Conservation (phyloP, 2,888 invertebrate genomes). For the Serrognathus titanus region DNA sequence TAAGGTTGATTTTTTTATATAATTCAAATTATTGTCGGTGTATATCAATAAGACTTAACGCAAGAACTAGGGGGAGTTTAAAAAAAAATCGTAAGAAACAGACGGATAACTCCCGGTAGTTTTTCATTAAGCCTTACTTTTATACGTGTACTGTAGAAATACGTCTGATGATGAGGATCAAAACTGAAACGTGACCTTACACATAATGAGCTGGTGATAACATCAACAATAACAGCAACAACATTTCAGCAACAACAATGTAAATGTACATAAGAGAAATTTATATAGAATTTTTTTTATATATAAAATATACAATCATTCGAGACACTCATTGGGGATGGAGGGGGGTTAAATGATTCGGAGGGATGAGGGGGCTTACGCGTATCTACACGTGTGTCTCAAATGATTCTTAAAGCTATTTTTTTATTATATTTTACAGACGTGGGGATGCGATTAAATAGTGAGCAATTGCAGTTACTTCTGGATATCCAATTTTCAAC, state of each 20-base stretch:
- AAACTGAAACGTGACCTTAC: neutral
- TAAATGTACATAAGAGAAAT: conserved; percentile 33
- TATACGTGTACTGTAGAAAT: conserved; percentile 4
- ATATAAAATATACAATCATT: conserved; percentile 5
- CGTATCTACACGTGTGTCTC: neutral
- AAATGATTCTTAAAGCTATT: conserved; percentile 11
- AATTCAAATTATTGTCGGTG: too few species aligned
- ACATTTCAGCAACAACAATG: conserved; percentile 48
- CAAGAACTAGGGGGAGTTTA: too few species aligned
- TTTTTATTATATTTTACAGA: conserved; percentile 3
- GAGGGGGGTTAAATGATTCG: neutral
- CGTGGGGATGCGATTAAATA: neutral
- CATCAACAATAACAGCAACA: conserved; percentile 50
- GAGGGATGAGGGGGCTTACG: neutral
- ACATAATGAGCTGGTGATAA: conserved; percentile 29
- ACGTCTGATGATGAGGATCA: neutral
- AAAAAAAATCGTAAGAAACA: too few species aligned
- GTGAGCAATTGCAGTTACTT: too few species aligned
- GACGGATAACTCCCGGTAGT: too few species aligned
- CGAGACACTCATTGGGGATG: neutral
- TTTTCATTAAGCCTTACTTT: neutral
- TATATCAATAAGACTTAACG: too few species aligned
- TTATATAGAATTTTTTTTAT: conserved; percentile 29
- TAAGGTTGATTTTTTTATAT: too few species aligned
- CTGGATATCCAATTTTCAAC: too few species aligned